Conservation (phyloP, 2,113 vertebrate species). For the Silurus glanis region DNA sequence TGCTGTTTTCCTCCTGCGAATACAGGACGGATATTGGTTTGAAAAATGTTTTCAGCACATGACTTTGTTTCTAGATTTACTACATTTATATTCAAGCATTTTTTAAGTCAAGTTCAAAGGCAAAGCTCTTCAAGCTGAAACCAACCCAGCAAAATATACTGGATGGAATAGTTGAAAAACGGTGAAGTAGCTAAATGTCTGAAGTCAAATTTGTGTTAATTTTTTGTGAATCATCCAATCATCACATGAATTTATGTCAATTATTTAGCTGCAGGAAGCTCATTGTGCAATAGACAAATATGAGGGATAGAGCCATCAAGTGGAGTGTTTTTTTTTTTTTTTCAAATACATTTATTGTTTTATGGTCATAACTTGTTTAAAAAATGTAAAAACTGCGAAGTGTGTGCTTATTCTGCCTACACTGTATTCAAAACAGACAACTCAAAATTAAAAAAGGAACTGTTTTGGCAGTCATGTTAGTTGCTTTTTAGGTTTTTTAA, state of each 20-base stretch:
- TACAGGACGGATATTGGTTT: conserved; percentile 44
- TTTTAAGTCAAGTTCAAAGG: background rate
- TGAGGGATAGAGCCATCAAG: background rate
- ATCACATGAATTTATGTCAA: background rate
- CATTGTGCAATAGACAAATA: background rate
- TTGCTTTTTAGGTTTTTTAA: background rate
- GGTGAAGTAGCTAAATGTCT: too few species aligned
- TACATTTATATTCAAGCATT: background rate
- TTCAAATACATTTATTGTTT: background rate
- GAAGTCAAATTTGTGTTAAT: background rate
- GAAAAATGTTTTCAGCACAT: background rate
- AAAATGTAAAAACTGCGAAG: background rate
- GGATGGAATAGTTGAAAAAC: background rate
- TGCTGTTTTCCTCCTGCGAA: conserved; percentile 63
- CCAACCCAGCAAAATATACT: background rate
- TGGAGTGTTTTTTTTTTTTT: background rate
- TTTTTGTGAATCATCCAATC: background rate
- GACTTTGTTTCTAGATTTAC: background rate
- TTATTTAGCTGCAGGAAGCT: background rate
- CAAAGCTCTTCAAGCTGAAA: background rate
- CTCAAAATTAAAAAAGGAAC: background rate
- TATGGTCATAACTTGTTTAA: background rate
- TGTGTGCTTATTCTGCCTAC: background rate
- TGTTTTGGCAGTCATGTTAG: background rate
- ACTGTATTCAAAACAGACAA: background rate